These are phyloP conservation scores for Chrysina gloriosa DNA, from an alignment of 2,888 invertebrate genomes.

Conservation along the genomic window DNA sequence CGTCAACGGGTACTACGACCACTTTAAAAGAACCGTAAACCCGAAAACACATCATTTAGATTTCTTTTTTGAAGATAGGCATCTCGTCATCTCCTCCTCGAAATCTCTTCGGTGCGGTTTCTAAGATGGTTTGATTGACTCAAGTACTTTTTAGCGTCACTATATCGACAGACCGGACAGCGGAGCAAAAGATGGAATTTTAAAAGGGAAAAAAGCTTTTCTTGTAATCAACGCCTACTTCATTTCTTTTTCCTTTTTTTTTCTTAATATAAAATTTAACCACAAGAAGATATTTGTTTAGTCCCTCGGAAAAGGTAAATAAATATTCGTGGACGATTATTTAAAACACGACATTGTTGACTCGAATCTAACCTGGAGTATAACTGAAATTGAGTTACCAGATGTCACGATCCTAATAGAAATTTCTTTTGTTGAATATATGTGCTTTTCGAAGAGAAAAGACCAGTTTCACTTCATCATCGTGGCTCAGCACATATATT, in stretches of 20 bases:
- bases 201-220: background rate
- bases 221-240: background rate
- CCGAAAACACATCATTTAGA: constrained; percentile 41
- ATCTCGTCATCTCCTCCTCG: constrained; percentile 40
- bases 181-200: background rate
- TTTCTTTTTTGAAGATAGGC: constrained; percentile 43
- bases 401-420: constrained; percentile 42
- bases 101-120: constrained; percentile 31
- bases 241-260: constrained; percentile 3
- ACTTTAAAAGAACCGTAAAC: constrained; percentile 43
- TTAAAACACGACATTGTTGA: background rate
- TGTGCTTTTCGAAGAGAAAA: constrained; percentile 40
- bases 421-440: constrained; percentile 39
- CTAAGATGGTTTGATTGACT: constrained; percentile 46
- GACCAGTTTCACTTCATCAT: constrained; percentile 44
- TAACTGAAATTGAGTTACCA: constrained; percentile 43
- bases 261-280: background rate
- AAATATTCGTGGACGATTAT: background rate
- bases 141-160: constrained; percentile 43
- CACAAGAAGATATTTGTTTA: background rate
- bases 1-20: constrained; percentile 41
- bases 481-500: constrained; percentile 49
- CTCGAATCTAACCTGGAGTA: background rate
- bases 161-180: background rate
- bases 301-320: background rate